These are phyloP conservation scores for Phalloptychus januarius DNA, from an alignment of 2,797 vertebrate species.

Conservation along the genomic window DNA sequence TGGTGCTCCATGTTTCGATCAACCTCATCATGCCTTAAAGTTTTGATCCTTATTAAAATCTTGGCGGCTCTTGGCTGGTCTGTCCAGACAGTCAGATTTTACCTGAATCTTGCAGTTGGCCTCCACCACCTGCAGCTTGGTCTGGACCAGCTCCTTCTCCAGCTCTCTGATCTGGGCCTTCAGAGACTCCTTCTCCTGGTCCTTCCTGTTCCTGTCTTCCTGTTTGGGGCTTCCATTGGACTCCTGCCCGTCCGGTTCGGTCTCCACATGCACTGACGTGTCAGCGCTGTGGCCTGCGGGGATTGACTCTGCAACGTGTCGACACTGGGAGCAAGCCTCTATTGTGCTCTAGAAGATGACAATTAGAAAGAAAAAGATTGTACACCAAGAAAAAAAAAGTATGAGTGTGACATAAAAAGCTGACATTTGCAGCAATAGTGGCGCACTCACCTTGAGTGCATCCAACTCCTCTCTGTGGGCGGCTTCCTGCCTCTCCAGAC, in stretches of 20 bases:
- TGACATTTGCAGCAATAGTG: not conserved
- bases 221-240: not conserved
- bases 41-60: not conserved
- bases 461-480: slow-evolving; percentile 87
- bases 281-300: not conserved
- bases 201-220: slow-evolving; percentile 22
- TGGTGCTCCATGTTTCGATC: not conserved
- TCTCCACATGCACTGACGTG: not conserved
- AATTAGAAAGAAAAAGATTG: not conserved
- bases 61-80: not conserved
- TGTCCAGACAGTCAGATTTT: slow-evolving; percentile 5
- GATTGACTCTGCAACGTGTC: slow-evolving; percentile 9
- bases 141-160: slow-evolving; percentile 77
- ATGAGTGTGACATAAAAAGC: not conserved
- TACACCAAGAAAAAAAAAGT: not conserved
- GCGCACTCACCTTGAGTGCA: slow-evolving; percentile 83
- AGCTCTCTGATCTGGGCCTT: slow-evolving; percentile 87
- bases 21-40: not conserved
- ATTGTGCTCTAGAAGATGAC: slow-evolving; percentile 41
- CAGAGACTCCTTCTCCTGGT: slow-evolving; percentile 85
- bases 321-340: slow-evolving; percentile 58
- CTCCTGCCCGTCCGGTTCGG: not conserved
- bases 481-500: slow-evolving; percentile 87
- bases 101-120: slow-evolving; percentile 94
- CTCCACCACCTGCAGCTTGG: slow-evolving; percentile 80